Evolutionary conservation across 2,888 invertebrate species (phyloP).

Genomic region (Agrotis exclamationis): DNA sequence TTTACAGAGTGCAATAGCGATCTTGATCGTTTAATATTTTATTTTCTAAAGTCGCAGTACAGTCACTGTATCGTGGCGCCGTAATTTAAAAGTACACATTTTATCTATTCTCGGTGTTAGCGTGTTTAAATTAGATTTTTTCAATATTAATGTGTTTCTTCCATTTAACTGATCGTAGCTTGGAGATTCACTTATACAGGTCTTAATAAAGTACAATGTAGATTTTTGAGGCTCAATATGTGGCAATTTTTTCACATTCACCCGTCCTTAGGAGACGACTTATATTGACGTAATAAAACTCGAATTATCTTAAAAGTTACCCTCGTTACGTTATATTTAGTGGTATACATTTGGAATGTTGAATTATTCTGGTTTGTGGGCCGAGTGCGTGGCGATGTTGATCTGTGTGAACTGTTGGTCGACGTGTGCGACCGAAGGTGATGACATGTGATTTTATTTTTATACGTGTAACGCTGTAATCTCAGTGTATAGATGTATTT

Average conservation of each 20-base stretch:
- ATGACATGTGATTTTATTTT: constrained; percentile 87
- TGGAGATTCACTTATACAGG: constrained; percentile 73
- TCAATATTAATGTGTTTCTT: constrained; percentile 71
- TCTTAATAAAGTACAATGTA: constrained; percentile 86
- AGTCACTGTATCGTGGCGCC: constrained; percentile 54
- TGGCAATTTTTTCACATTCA: constrained; percentile 71
- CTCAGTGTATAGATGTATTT: constrained; percentile 84
- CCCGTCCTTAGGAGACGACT: constrained; percentile 71
- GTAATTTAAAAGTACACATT: constrained; percentile 71
- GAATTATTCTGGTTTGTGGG: constrained; percentile 68
- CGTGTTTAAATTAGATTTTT: constrained; percentile 78
- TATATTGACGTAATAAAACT: constrained; percentile 70
- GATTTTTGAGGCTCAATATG: constrained; percentile 82
- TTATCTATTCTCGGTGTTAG: constrained; percentile 83
- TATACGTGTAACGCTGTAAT: constrained; percentile 83
- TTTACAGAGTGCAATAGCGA: constrained; percentile 72
- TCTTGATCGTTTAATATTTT: constrained; percentile 70
- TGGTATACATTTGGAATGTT: constrained; percentile 77
- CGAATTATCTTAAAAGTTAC: constrained; percentile 83
- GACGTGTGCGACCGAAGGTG: constrained; percentile 69
- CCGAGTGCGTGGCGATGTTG: constrained; percentile 71
- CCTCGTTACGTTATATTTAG: constrained; percentile 84
- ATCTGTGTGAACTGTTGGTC: constrained; percentile 64
- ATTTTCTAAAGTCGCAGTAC: constrained; percentile 58
- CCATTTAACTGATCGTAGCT: constrained; percentile 59